Evolutionary conservation across 2,888 invertebrate genomes (phyloP), one percentile per base, ranked within the genome.

Genomic region (Acanthosepion pharaonis): DNA sequence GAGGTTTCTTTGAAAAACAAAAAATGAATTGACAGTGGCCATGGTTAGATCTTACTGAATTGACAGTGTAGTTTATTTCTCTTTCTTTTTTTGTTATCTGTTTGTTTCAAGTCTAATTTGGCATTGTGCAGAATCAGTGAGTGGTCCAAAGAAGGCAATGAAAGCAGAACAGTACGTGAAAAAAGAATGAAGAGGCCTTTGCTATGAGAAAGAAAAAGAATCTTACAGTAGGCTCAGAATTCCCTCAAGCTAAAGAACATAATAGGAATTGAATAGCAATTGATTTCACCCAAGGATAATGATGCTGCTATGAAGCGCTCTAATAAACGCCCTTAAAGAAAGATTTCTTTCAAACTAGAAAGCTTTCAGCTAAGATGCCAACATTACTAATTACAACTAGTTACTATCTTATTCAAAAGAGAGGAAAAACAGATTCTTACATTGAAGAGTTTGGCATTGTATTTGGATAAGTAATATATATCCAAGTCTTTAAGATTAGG

Each of bases 201-300:
- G n/a, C 78, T 78, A 78, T 78, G 18, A 78, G n/a, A 78, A 78
- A 78, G 15, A n/a, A 78, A 78, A n/a, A 78, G n/a, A 78, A 78
- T 15, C 9, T n/a, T n/a, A n/a, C 42, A 42, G 42, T 42, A 78
- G 78, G 78, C n/a, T 78, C 78, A 78, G 78, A 33, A n/a, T 78
- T n/a, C 78, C 15, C 78, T 78, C n/a, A 78, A 78, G 78, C 78
- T n/a, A 78, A 78, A 5, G 78, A 78, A 78, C 78, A 78, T 78
- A 78, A n/a, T 78, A 78, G 78, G n/a, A 78, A 78, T 78, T 78
- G 78, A 78, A 78, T 78, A 78, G 78, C 78, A 78, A 78, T 78
- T 78, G 78, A 78, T 78, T n/a, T 78, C 78, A 78, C 78, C n/a
- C 78, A 78, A 78, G 78, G 78, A 78, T 78, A 33, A 78, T 78